phyloP scores from a whole-genome alignment of 2,888 invertebrate species.

The Latrodectus elegans region DNA sequence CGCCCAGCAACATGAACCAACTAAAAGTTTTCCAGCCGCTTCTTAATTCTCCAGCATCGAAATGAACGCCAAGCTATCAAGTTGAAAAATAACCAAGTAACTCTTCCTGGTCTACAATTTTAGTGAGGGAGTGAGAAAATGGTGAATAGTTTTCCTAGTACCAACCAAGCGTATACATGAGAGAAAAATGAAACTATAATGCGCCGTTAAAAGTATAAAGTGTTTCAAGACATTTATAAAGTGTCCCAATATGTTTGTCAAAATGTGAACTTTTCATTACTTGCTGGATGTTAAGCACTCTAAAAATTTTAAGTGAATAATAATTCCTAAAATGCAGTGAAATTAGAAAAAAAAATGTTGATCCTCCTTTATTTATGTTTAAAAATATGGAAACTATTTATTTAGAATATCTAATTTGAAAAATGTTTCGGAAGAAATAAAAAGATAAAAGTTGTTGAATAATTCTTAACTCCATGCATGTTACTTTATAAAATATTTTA shows the following conservation, averaged over 20 bases:
- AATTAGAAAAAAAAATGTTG: too few species aligned
- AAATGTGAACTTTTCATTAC: too few species aligned
- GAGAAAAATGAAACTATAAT: neutral
- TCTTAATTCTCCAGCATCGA: neutral
- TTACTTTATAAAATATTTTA: too few species aligned
- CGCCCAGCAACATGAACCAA: neutral
- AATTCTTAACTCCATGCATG: too few species aligned
- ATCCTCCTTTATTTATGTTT: too few species aligned
- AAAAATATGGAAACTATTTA: too few species aligned
- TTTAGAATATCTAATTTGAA: too few species aligned
- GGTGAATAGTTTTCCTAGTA: neutral
- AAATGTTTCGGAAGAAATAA: too few species aligned
- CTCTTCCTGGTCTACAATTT: neutral
- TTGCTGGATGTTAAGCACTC: too few species aligned
- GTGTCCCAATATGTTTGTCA: neutral
- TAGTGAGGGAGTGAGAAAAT: neutral
- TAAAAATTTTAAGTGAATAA: too few species aligned
- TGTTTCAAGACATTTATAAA: neutral
- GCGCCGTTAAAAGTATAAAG: neutral
- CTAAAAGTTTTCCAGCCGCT: constrained; percentile 1
- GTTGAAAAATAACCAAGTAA: neutral
- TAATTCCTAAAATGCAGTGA: too few species aligned
- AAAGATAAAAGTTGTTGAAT: too few species aligned
- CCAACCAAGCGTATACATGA: neutral
- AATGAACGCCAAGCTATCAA: constrained; percentile 2